phyloP scores from a whole-genome alignment of 2,797 vertebrate genomes.

The Hypotaenidia philippensis region DNA sequence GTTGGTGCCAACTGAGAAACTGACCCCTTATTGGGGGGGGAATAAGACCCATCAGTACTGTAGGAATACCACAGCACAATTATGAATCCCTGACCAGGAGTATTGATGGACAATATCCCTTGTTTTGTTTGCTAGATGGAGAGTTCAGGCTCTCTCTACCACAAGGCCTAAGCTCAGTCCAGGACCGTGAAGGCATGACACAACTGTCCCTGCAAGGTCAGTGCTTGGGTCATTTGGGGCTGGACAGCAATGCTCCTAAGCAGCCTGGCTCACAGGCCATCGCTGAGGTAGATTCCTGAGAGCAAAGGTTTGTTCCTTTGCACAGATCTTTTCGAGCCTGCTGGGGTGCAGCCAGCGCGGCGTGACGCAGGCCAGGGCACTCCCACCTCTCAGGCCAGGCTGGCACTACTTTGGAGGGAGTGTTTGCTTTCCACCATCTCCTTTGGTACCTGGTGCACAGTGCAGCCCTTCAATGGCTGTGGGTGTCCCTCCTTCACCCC shows the following conservation, averaged over 20 bases:
- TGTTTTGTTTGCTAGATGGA: too few relatives aligned
- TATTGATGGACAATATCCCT: not conserved
- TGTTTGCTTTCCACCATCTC: not conserved
- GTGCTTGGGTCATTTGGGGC: not conserved
- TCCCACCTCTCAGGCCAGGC: not conserved
- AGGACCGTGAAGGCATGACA: not conserved
- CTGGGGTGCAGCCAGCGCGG: accelerated
- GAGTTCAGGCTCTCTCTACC: not conserved
- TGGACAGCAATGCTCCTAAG: not conserved
- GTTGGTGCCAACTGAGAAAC: not conserved
- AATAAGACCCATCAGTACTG: not conserved
- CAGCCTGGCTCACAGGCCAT: not conserved
- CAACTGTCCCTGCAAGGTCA: not conserved
- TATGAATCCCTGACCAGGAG: not conserved
- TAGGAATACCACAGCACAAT: not conserved
- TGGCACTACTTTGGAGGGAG: not conserved
- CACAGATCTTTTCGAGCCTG: not conserved
- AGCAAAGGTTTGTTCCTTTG: not conserved
- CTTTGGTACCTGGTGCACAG: not conserved
- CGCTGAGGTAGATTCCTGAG: not conserved
- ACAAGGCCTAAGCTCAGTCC: not conserved
- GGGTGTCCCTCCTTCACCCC: not conserved
- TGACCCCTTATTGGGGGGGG: not conserved
- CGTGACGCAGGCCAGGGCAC: not conserved
- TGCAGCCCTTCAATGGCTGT: not conserved